phyloP scores from a whole-genome alignment of 2,888 invertebrate genomes.

The Polymixis lichenea region DNA sequence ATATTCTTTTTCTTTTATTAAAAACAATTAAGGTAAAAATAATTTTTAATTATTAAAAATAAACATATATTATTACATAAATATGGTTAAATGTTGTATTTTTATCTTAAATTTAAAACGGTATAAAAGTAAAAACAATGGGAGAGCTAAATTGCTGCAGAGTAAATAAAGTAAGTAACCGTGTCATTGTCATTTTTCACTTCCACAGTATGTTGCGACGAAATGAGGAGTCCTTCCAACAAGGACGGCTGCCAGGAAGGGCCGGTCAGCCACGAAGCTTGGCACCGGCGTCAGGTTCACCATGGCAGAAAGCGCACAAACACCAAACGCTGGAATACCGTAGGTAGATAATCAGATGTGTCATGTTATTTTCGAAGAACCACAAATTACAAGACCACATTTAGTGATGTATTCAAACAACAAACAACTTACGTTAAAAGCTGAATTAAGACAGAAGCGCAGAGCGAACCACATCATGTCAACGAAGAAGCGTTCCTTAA shows the following conservation, averaged over 20 bases:
- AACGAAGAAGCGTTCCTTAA: neutral
- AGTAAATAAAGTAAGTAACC: neutral
- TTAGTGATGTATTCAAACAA: conserved; percentile 5
- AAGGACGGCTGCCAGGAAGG: conserved; percentile 78
- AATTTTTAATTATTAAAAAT: neutral
- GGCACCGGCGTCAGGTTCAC: conserved; percentile 71
- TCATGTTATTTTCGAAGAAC: neutral
- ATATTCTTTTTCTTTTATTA: too few species aligned
- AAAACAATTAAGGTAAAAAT: neutral
- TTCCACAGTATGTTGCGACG: conserved; percentile 72
- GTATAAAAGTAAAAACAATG: conserved; percentile 5
- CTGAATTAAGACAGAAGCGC: conserved; percentile 7
- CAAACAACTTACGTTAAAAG: conserved; percentile 10
- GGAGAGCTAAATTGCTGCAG: neutral
- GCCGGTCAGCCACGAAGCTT: conserved; percentile 78
- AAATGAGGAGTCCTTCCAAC: conserved; percentile 74
- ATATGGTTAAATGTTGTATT: neutral
- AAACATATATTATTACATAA: neutral
- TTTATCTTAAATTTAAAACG: conserved; percentile 1
- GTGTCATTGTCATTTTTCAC: conserved; percentile 17
- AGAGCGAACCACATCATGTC: conserved; percentile 6
- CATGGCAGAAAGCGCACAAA: conserved; percentile 73
- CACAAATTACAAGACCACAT: conserved; percentile 2
- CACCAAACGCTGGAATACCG: conserved; percentile 78
- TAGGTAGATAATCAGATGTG: conserved; percentile 21